Conservation (phyloP, 2,113 vertebrate genomes). For the Corynorhinus townsendii region DNA sequence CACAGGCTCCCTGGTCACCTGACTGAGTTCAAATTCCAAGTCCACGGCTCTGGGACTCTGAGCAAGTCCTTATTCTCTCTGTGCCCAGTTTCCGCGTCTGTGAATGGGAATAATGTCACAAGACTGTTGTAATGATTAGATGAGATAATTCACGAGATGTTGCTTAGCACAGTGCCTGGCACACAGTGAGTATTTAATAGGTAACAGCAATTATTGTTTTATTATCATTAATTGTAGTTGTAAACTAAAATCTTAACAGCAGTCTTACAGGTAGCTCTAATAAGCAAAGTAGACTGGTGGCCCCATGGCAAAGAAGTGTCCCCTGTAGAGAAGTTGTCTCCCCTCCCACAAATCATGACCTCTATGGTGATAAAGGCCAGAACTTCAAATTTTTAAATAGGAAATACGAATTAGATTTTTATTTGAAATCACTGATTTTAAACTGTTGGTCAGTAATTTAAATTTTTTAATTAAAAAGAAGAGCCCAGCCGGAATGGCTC, state of each 20-base stretch:
- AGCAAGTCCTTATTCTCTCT: not conserved
- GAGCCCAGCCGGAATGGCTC: not conserved
- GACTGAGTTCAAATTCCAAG: not conserved
- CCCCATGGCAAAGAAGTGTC: not conserved
- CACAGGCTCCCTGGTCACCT: not conserved
- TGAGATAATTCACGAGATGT: not conserved
- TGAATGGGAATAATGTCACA: not conserved
- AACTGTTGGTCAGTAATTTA: not conserved
- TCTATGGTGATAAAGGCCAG: not conserved
- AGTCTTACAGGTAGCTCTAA: not conserved
- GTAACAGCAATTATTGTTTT: not conserved
- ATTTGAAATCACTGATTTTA: not conserved
- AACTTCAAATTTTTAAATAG: not conserved
- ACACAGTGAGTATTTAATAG: not conserved
- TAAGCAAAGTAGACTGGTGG: not conserved
- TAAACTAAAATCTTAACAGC: not conserved
- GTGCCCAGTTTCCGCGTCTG: not conserved
- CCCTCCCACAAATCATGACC: not conserved
- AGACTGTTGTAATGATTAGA: rapidly evolving
- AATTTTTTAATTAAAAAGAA: not conserved
- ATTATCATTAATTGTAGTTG: not conserved
- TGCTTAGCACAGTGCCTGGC: not conserved
- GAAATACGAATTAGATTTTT: not conserved
- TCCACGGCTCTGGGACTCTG: not conserved
- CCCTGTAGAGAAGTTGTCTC: rapidly evolving